Percentiles rank a stretch among this genome's conserved stretches.
These are phyloP conservation scores for Panopea generosa DNA, from an alignment of 2,888 invertebrate genomes.

Conservation along the genomic window DNA sequence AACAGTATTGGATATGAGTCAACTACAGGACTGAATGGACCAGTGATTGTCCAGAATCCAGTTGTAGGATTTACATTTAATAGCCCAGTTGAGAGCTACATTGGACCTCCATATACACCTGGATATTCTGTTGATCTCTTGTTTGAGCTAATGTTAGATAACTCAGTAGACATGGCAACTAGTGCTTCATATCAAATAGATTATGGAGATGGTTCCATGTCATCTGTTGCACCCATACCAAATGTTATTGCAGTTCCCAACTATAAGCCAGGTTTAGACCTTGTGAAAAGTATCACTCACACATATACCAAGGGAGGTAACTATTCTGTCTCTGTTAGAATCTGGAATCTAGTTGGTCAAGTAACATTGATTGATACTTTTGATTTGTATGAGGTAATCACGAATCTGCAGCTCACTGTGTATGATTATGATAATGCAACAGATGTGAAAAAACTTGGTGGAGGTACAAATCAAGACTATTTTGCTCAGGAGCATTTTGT, in stretches of 20 bases:
- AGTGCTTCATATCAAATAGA: slow-evolving; percentile 63
- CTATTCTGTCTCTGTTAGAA: slow-evolving; percentile 54
- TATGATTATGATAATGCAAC: slow-evolving; percentile 41
- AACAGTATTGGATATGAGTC: slow-evolving; percentile 33
- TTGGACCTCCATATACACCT: slow-evolving; percentile 30
- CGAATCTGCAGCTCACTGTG: slow-evolving; percentile 26
- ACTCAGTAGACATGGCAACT: slow-evolving; percentile 25
- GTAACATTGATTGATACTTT: slow-evolving; percentile 40
- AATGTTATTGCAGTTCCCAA: neutral
- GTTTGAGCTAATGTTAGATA: slow-evolving; percentile 41
- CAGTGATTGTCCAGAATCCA: slow-evolving; percentile 52
- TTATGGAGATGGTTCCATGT: slow-evolving; percentile 52
- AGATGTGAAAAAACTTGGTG: slow-evolving; percentile 31
- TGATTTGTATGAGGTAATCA: slow-evolving; percentile 56
- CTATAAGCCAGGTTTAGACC: slow-evolving; percentile 13
- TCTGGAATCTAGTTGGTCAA: slow-evolving; percentile 62
- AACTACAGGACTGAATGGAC: slow-evolving; percentile 23
- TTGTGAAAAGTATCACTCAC: slow-evolving; percentile 41
- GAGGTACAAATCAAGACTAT: slow-evolving; percentile 39
- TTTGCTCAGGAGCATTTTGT: slow-evolving; percentile 54
- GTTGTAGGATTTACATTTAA: slow-evolving; percentile 37
- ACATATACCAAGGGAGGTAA: slow-evolving; percentile 50
- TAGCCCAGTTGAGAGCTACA: slow-evolving; percentile 24
- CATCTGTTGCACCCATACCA: slow-evolving; percentile 21
- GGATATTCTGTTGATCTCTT: slow-evolving; percentile 11